Conservation (phyloP, 53 echinoderm and acorn worm genomes). For the Astropecten irregularis region DNA sequence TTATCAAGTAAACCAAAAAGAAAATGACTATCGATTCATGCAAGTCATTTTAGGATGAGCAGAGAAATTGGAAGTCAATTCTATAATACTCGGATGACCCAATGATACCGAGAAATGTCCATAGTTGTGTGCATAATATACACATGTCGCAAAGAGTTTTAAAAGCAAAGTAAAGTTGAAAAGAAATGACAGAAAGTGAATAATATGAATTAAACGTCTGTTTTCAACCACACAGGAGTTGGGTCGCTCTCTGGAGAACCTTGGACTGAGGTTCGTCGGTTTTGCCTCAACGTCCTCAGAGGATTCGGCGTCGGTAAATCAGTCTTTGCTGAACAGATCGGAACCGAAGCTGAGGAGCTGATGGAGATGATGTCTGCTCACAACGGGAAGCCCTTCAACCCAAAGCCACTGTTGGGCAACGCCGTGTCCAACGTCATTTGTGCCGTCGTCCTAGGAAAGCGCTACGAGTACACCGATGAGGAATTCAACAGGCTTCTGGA, state of each 20-base stretch:
- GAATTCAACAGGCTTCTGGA: slow-evolving; percentile 48
- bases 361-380: not conserved
- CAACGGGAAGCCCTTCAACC: slow-evolving; percentile 59
- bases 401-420: slow-evolving; percentile 6
- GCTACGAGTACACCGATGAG: slow-evolving; percentile 57
- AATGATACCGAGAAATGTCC: too few relatives aligned
- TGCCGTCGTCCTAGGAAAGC: slow-evolving; percentile 63
- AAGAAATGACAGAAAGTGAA: too few relatives aligned
- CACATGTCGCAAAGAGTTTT: too few relatives aligned
- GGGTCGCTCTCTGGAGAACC: not conserved
- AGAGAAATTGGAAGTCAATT: too few relatives aligned
- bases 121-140: too few relatives aligned
- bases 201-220: not conserved
- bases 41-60: too few relatives aligned
- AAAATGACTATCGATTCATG: too few relatives aligned
- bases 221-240: not conserved
- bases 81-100: too few relatives aligned
- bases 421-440: slow-evolving; percentile 77
- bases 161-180: too few relatives aligned
- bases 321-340: slow-evolving; percentile 61
- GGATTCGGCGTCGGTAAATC: slow-evolving; percentile 71
- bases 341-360: slow-evolving; percentile 36
- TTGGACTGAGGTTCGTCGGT: slow-evolving; percentile 66
- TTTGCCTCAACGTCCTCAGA: slow-evolving; percentile 60
- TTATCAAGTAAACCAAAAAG: too few relatives aligned